phyloP scores from a whole-genome alignment of 1,140 invertebrate genomes.

The Hydropsyche tenuis region DNA sequence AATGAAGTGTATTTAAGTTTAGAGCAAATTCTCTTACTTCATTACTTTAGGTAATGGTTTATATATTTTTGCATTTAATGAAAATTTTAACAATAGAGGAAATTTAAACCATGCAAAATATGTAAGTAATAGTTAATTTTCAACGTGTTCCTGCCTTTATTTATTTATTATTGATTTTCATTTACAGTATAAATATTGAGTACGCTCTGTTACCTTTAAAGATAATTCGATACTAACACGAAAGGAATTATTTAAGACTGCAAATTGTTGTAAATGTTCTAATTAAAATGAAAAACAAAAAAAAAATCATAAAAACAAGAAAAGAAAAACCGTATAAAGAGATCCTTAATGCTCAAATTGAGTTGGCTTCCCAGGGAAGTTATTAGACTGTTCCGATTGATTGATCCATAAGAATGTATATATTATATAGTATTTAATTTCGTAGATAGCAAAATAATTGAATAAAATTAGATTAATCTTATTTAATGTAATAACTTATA shows the following conservation, averaged over 20 bases:
- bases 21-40: constrained; percentile 2
- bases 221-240: constrained; percentile 19
- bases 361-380: constrained; percentile 26
- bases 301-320: constrained; percentile 9
- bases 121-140: constrained; percentile 6
- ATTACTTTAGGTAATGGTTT: constrained; percentile 10
- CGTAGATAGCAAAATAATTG: constrained; percentile 51
- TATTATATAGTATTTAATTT: constrained; percentile 45
- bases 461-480: constrained; percentile 49
- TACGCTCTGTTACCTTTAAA: constrained; percentile 16
- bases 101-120: constrained; percentile 14
- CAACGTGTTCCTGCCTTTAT: constrained; percentile 25
- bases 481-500: constrained; percentile 51
- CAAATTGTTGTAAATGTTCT: constrained; percentile 34
- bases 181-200: not conserved
- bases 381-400: constrained; percentile 27
- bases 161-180: constrained; percentile 11
- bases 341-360: constrained; percentile 48
- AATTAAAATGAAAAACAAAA: constrained; percentile 21
- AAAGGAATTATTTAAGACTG: constrained; percentile 36
- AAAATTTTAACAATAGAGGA: not conserved
- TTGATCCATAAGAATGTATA: constrained; percentile 39
- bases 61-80: not conserved
- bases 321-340: constrained; percentile 37
- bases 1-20: constrained; percentile 9